Evolutionary conservation across 2,797 vertebrate species (phyloP).

Genomic region (Oreortyx pictus): DNA sequence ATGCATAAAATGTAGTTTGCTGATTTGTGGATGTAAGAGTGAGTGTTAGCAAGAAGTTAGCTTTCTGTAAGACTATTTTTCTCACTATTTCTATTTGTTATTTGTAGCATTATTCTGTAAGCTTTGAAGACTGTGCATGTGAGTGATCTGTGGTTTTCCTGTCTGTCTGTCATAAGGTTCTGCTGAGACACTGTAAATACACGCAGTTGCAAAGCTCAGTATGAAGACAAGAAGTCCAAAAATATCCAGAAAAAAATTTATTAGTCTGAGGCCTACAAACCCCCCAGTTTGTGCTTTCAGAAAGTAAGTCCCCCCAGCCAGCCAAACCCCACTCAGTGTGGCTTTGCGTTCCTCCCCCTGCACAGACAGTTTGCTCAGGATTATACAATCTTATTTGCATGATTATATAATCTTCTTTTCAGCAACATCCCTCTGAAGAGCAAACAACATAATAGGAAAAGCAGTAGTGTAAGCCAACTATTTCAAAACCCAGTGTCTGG

Average conservation of each 20-base stretch:
- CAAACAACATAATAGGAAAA: conserved; percentile 74
- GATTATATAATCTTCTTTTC: conserved; percentile 79
- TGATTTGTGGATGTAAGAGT: background rate
- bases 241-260: background rate
- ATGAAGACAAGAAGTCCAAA: conserved; percentile 20
- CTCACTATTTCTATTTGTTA: background rate
- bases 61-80: background rate
- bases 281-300: background rate
- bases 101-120: background rate
- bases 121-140: background rate
- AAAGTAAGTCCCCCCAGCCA: background rate
- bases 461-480: conserved; percentile 62
- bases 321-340: background rate
- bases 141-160: background rate
- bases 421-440: conserved; percentile 76
- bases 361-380: conserved; percentile 56
- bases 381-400: conserved; percentile 74
- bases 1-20: background rate
- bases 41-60: background rate
- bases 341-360: background rate
- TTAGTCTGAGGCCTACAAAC: background rate
- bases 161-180: background rate
- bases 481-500: conserved; percentile 66
- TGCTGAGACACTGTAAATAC: conserved; percentile 13
- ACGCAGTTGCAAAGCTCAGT: conserved; percentile 36